Evolutionary conservation across 2,113 vertebrate species (phyloP).

Genomic region (Triplophysa tibetana): DNA sequence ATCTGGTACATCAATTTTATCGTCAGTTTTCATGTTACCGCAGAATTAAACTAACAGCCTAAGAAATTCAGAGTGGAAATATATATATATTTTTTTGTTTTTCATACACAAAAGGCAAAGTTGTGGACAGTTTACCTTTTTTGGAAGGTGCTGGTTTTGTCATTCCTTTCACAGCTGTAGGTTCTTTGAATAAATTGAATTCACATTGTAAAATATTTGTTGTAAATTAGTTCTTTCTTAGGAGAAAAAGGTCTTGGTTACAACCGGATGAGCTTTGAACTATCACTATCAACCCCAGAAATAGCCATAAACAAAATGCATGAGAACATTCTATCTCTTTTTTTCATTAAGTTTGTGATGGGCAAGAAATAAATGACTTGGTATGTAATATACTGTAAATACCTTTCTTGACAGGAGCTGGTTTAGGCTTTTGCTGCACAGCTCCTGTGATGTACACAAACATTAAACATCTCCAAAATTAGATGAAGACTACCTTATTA

Average conservation of each 20-base stretch:
- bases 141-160: not conserved
- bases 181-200: conserved; percentile 1
- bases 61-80: conserved; percentile 25
- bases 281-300: too few relatives aligned
- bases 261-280: not conserved
- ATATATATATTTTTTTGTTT: too few relatives aligned
- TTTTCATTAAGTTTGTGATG: not conserved
- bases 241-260: not conserved
- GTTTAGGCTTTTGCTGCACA: conserved; percentile 25
- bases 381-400: not conserved
- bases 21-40: too few relatives aligned
- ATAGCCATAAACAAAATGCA: too few relatives aligned
- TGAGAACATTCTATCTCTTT: too few relatives aligned
- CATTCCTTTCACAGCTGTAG: not conserved
- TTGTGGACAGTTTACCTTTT: not conserved
- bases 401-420: conserved; percentile 16
- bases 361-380: not conserved
- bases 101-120: too few relatives aligned
- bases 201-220: not conserved
- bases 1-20: too few relatives aligned
- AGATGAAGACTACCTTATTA: not conserved
- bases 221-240: not conserved
- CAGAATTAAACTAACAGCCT: conserved; percentile 40
- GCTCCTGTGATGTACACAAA: not conserved
- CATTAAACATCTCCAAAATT: not conserved